These are phyloP conservation scores for Eleutherodactylus coqui DNA, from an alignment of 2,797 vertebrate species.

Conservation along the genomic window DNA sequence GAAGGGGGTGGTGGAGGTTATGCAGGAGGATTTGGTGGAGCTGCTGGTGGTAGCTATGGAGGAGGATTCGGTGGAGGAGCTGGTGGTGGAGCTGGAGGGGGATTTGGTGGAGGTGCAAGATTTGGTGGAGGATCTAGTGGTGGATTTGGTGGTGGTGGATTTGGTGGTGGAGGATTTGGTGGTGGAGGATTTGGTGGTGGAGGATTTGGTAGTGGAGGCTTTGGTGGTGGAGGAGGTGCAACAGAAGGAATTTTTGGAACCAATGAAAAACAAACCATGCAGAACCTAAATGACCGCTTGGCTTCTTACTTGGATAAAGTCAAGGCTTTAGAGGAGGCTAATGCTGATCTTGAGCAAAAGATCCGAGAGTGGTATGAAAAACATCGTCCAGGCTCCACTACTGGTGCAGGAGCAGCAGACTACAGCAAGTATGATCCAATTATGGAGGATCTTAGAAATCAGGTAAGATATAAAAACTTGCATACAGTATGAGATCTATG, in stretches of 20 bases:
- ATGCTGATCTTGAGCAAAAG: slow-evolving; percentile 79
- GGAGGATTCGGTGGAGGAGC: slow-evolving; percentile 8
- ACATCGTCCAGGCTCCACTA: slow-evolving; percentile 72
- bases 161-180: slow-evolving; percentile 22
- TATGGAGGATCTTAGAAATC: slow-evolving; percentile 82
- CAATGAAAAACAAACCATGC: slow-evolving; percentile 90
- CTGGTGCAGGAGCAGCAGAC: slow-evolving; percentile 71
- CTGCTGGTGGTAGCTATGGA: background rate
- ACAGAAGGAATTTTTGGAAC: slow-evolving; percentile 73
- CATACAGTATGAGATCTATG: background rate
- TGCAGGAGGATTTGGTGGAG: slow-evolving; percentile 29
- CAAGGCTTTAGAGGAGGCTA: slow-evolving; percentile 81
- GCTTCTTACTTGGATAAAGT: slow-evolving; percentile 88
- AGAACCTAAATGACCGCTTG: slow-evolving; percentile 90
- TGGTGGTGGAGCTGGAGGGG: background rate
- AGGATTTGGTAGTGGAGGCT: background rate
- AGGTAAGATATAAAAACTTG: slow-evolving; percentile 74
- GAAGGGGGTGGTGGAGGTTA: slow-evolving; percentile 47
- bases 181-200: slow-evolving; percentile 36
- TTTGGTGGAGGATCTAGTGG: slow-evolving; percentile 20
- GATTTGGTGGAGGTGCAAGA: background rate
- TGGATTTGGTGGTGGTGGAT: slow-evolving; percentile 11
- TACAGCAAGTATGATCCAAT: slow-evolving; percentile 76
- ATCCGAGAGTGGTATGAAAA: slow-evolving; percentile 82
- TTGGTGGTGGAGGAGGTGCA: slow-evolving; percentile 50